Evolutionary conservation across 2,797 vertebrate species (phyloP).

Genomic region (Pseudomugil gertrudae): DNA sequence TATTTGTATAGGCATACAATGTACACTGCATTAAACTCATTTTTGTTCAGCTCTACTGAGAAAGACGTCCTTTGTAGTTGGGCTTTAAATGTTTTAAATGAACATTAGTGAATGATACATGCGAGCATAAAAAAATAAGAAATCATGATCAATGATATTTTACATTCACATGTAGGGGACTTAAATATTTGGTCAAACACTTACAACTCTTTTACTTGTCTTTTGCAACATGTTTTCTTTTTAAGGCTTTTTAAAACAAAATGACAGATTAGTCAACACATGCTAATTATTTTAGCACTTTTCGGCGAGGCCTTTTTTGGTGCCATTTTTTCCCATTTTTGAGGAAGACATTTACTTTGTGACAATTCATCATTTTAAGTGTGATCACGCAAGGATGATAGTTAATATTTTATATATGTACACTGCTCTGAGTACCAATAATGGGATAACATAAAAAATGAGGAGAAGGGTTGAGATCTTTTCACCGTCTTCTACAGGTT

Average conservation of each 20-base stretch:
- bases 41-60: slow-evolving; percentile 66
- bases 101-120: slow-evolving; percentile 49
- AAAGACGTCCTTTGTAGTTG: slow-evolving; percentile 70
- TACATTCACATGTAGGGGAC: slow-evolving; percentile 68
- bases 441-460: slow-evolving; percentile 42
- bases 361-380: slow-evolving; percentile 21
- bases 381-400: slow-evolving; percentile 50
- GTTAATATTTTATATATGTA: slow-evolving; percentile 14
- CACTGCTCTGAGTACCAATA: slow-evolving; percentile 58
- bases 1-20: slow-evolving; percentile 83
- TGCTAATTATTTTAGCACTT: slow-evolving; percentile 35
- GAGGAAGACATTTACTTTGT: slow-evolving; percentile 68
- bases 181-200: slow-evolving; percentile 71
- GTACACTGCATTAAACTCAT: slow-evolving; percentile 77
- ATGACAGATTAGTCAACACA: slow-evolving; percentile 23
- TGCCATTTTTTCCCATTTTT: slow-evolving; percentile 55
- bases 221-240: slow-evolving; percentile 32
- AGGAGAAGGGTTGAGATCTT: slow-evolving; percentile 70
- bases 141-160: slow-evolving; percentile 46
- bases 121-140: slow-evolving; percentile 40
- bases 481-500: slow-evolving; percentile 69
- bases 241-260: slow-evolving; percentile 32
- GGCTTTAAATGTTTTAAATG: slow-evolving; percentile 53
- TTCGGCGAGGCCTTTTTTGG: slow-evolving; percentile 65
- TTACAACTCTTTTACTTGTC: slow-evolving; percentile 39